phyloP scores from a whole-genome alignment of 1,140 invertebrate species.

The Thereuonema tuberculata region DNA sequence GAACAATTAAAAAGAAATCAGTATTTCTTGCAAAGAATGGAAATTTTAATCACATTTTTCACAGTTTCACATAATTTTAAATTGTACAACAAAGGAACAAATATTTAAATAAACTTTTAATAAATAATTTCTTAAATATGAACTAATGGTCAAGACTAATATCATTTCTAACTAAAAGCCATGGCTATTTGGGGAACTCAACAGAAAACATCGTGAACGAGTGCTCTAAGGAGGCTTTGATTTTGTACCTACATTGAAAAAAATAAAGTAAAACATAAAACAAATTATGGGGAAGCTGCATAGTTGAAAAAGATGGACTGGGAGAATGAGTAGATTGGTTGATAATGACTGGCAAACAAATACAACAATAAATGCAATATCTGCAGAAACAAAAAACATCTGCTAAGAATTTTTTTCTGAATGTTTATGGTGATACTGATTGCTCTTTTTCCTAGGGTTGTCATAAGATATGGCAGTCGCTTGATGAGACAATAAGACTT shows the following conservation, averaged over 20 bases:
- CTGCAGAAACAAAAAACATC: too few relatives aligned
- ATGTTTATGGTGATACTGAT: too few relatives aligned
- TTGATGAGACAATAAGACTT: too few relatives aligned
- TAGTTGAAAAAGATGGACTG: neutral
- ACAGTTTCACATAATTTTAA: conserved; percentile 3
- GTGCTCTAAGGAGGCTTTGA: neutral
- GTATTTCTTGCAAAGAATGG: conserved; percentile 1
- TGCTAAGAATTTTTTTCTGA: too few relatives aligned
- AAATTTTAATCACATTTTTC: conserved; percentile 7
- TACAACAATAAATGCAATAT: too few relatives aligned
- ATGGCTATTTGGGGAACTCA: neutral
- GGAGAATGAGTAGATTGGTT: too few relatives aligned
- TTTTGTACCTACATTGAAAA: neutral
- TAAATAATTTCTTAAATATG: conserved; percentile 3
- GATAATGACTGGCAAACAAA: too few relatives aligned
- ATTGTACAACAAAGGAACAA: conserved; percentile 5
- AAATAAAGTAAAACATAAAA: too few relatives aligned
- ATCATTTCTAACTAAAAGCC: neutral
- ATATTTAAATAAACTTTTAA: conserved; percentile 10
- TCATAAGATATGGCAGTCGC: too few relatives aligned
- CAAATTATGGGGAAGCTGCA: too few relatives aligned
- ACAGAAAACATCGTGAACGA: neutral
- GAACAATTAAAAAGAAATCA: neutral
- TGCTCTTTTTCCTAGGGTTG: too few relatives aligned
- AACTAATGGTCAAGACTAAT: neutral